Evolutionary conservation across 64 coral and sea anemone genomes (phyloP), one percentile per base, ranked within the genome.

Genomic region (Actinia tenebrosa): DNA sequence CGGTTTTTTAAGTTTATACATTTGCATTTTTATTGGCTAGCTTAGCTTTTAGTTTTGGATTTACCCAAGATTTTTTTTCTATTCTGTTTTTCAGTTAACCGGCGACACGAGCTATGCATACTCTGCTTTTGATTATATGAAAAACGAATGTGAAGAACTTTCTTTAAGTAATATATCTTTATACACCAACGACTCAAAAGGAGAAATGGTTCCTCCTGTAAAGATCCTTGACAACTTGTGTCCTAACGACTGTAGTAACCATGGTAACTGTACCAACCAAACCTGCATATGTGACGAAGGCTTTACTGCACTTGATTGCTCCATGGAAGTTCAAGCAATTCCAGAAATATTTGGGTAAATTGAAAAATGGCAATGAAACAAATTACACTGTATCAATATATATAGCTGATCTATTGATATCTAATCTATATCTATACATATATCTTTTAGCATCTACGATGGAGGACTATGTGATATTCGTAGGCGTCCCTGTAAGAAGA

Each of bases 381-480:
- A n/a, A n/a, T n/a, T n/a, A n/a, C n/a, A n/a, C n/a, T n/a, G n/a
- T n/a, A n/a, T n/a, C n/a, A n/a, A n/a, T n/a, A n/a, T n/a, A n/a
- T n/a, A n/a, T n/a, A n/a, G n/a, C n/a, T n/a, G n/a, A n/a, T n/a
- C n/a, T n/a, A n/a, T n/a, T n/a, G n/a, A n/a, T n/a, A n/a, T n/a
- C n/a, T n/a, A n/a, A n/a, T n/a, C n/a, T n/a, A n/a, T n/a, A n/a
- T n/a, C n/a, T n/a, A n/a, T n/a, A n/a, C n/a, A n/a, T n/a, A n/a
- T n/a, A n/a, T n/a, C n/a, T n/a, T 64, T 44, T 42, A 92, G 91
- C 30, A 66, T 92, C 20, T 82, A 84, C 53, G 63, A 83, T 72
- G 80, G 87, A 18, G 91, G 91, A n/a, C 55, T 92, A n/a, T 92
- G 91, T 27, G 91, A 92, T 77, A 84, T 68, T 83, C 86, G 91